Evolutionary conservation across 2,888 invertebrate species (phyloP).

Genomic region (Limenitis camilla): DNA sequence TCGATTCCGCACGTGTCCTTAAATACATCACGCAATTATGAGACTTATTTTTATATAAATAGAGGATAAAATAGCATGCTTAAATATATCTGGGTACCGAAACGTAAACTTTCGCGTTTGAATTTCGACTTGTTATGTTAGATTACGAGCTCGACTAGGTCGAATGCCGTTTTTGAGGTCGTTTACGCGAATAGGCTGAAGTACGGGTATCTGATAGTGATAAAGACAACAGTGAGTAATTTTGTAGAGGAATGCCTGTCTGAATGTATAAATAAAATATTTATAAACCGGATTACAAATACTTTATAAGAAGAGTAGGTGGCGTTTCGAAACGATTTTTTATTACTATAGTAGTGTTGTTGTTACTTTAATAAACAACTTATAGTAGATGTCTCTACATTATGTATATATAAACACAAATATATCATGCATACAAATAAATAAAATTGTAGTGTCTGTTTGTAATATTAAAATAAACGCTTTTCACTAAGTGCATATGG

Average conservation of each 20-base stretch:
- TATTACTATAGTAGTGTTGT: not conserved
- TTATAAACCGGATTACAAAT: conserved; percentile 55
- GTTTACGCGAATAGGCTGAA: conserved; percentile 54
- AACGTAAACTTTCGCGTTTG: conserved; percentile 70
- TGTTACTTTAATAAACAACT: not conserved
- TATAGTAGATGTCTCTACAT: too few species aligned
- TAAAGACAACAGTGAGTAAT: conserved; percentile 44
- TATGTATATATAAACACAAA: too few species aligned
- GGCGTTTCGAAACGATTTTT: conserved; percentile 45
- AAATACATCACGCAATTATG: conserved; percentile 37
- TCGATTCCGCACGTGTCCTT: conserved; percentile 70
- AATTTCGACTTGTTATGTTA: conserved; percentile 66
- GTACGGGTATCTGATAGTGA: conserved; percentile 39
- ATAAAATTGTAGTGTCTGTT: too few species aligned
- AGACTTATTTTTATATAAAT: conserved; percentile 31
- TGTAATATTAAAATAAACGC: too few species aligned
- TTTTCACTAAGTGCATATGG: too few species aligned
- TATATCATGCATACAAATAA: too few species aligned
- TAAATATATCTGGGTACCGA: conserved; percentile 35
- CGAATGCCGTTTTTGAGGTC: conserved; percentile 72
- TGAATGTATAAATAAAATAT: conserved; percentile 54
- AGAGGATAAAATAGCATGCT: conserved; percentile 13
- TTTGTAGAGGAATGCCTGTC: conserved; percentile 40
- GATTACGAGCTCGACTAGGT: conserved; percentile 68
- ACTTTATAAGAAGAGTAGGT: conserved; percentile 19